Percentiles rank a stretch among this genome's conserved stretches.
phyloP scores from a whole-genome alignment of 1,140 invertebrate species.

The Pseudobourletiella spinata region DNA sequence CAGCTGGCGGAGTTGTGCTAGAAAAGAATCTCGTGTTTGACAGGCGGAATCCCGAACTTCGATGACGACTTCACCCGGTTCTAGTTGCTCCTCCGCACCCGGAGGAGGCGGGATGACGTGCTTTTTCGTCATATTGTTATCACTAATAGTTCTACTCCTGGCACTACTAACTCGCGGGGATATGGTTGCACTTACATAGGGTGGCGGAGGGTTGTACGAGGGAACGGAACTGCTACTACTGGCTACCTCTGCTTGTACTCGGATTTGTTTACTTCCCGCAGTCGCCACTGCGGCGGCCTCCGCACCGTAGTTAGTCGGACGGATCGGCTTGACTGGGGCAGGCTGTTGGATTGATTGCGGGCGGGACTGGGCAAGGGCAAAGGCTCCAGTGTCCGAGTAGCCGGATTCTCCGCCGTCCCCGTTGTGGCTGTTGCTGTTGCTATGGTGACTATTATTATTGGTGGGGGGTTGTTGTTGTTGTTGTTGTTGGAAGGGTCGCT shows the following conservation, averaged over 20 bases:
- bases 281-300: conserved; percentile 29
- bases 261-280: conserved; percentile 36
- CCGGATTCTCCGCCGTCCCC: too few relatives aligned
- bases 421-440: not conserved
- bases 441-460: not conserved
- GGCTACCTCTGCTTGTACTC: conserved; percentile 29
- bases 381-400: too few relatives aligned
- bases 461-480: too few relatives aligned
- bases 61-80: conserved; percentile 36
- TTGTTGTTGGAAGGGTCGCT: not conserved
- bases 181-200: conserved; percentile 33
- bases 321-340: conserved; percentile 37
- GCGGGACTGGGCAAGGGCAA: conserved; percentile 39
- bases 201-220: conserved; percentile 32
- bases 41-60: conserved; percentile 68
- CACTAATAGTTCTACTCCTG: conserved; percentile 14
- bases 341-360: conserved; percentile 31
- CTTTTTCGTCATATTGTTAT: conserved; percentile 34
- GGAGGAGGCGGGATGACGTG: conserved; percentile 16
- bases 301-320: conserved; percentile 41
- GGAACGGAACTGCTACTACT: too few relatives aligned
- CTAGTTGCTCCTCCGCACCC: conserved; percentile 11
- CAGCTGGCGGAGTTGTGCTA: conserved; percentile 37
- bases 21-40: conserved; percentile 67
- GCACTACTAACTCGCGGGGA: conserved; percentile 31